Evolutionary conservation across 2,797 vertebrate genomes (phyloP), one percentile per base, ranked within the genome.

Genomic region (Microctenopoma steveboyesi): DNA sequence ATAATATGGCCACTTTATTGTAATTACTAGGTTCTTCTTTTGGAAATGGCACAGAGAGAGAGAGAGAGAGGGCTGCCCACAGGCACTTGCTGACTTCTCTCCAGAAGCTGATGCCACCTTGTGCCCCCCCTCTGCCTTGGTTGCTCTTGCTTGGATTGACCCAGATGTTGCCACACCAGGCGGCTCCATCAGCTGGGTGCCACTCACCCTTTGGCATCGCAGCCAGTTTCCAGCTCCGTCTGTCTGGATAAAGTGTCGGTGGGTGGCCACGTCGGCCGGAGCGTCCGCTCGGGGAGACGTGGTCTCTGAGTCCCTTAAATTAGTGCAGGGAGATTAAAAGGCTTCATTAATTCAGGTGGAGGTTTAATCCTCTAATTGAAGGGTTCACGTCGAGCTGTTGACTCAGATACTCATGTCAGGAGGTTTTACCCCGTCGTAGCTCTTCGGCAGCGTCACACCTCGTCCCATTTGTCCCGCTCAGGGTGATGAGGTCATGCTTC

Each of bases 11-110:
- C 59, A 88, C 91, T 94, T 94, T 92, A 94, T 91, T 93, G 92
- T 95, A 95, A 95, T 95, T 94, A 95, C 90, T 93, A 94, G 92
- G 79, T 94, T 92, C 92, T 81, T 67, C 79, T 92, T 93, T 93
- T 92, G 88, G 89, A 94, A 94, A 92, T 87, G 80, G 88, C 79
- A 55, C 77, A 64, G 30, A 56, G 59, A 82, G 71, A 56, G 42
- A 45, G 22, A 22, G 22, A 22, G 22, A 33, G 30, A 53, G 78
- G 62, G 79, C 89, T 90, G 69, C 88, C 93, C 92, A 80, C 91
- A 92, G 82, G 76, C 88, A 85, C 89, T 91, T 72, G 89, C 82
- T 81, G 66, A 68, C 82, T 88, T 88, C 67, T 82, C 85, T 88
- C 47, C 48, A 46, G 39, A 53, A 82, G 65, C 81, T 47, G 53